A percentile compares a stretch with the other conserved stretches of the same genome.
Evolutionary conservation across 1,140 invertebrate genomes (phyloP).

Genomic region (Berghia stephanieae): DNA sequence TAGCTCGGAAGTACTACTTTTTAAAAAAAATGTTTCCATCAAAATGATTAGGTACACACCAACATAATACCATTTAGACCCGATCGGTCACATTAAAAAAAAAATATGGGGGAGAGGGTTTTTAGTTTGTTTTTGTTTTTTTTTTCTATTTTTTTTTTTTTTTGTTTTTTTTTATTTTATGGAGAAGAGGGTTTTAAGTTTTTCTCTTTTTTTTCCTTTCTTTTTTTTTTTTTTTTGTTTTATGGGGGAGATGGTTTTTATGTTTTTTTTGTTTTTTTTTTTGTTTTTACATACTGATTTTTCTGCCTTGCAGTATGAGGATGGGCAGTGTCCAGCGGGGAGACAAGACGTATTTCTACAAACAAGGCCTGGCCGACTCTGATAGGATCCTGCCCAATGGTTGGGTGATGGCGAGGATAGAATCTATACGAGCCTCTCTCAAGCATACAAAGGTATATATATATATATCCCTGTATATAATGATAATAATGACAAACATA

Average conservation of each 20-base stretch:
- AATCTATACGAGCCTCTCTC: slow-evolving; percentile 25
- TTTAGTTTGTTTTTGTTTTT: too few species aligned
- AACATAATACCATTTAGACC: too few species aligned
- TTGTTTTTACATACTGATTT: neutral
- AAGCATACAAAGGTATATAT: slow-evolving; percentile 15
- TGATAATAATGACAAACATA: neutral
- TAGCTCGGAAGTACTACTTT: too few species aligned
- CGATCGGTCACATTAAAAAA: too few species aligned
- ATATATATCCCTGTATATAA: neutral
- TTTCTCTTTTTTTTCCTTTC: too few species aligned
- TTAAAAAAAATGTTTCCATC: too few species aligned
- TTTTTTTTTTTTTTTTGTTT: neutral
- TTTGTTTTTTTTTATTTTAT: too few species aligned
- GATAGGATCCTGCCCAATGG: slow-evolving; percentile 29
- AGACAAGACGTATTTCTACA: slow-evolving; percentile 36
- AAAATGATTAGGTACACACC: too few species aligned
- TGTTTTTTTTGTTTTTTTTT: too few species aligned
- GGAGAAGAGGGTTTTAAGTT: too few species aligned
- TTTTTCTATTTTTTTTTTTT: too few species aligned
- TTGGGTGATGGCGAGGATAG: slow-evolving; percentile 41
- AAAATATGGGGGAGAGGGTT: too few species aligned
- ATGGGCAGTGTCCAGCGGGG: slow-evolving; percentile 19
- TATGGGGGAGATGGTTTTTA: neutral
- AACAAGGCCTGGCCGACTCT: slow-evolving; percentile 36
- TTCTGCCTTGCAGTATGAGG: slow-evolving; percentile 33